phyloP scores from a whole-genome alignment of 2,797 vertebrate species.

The Avahi laniger region DNA sequence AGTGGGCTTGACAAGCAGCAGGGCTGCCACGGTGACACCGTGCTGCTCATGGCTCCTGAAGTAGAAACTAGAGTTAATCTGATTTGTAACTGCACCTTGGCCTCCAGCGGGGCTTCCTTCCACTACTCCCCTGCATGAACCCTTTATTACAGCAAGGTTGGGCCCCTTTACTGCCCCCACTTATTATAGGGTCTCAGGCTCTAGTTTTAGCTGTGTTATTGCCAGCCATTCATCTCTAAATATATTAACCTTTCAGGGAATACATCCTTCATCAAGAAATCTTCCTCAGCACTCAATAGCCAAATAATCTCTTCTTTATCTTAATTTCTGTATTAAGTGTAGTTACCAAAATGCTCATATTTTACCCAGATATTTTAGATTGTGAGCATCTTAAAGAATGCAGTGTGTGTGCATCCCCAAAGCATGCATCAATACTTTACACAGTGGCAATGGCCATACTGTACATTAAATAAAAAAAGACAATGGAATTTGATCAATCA shows the following conservation, averaged over 20 bases:
- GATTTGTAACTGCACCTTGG: neutral
- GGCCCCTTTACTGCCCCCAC: no score
- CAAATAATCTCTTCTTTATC: neutral
- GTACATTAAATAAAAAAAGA: conserved; percentile 14
- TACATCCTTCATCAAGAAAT: neutral
- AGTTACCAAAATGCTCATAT: neutral
- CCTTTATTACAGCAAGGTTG: neutral
- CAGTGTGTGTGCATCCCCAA: neutral
- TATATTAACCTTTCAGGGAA: neutral
- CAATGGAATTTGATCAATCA: neutral
- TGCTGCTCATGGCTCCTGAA: neutral
- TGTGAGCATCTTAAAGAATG: neutral
- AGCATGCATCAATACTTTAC: neutral
- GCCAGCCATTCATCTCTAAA: neutral
- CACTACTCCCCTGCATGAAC: neutral
- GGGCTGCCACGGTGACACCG: rapidly evolving
- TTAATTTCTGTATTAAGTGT: neutral
- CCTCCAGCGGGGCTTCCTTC: neutral
- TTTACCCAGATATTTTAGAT: neutral
- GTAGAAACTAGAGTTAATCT: neutral
- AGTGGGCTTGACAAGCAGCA: neutral
- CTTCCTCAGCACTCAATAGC: neutral
- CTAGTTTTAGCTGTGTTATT: neutral
- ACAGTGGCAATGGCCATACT: neutral
- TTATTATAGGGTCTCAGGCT: neutral